Evolutionary conservation across 2,888 invertebrate species (phyloP), one percentile per base, ranked within the genome.

Genomic region (Baronia brevicornis): DNA sequence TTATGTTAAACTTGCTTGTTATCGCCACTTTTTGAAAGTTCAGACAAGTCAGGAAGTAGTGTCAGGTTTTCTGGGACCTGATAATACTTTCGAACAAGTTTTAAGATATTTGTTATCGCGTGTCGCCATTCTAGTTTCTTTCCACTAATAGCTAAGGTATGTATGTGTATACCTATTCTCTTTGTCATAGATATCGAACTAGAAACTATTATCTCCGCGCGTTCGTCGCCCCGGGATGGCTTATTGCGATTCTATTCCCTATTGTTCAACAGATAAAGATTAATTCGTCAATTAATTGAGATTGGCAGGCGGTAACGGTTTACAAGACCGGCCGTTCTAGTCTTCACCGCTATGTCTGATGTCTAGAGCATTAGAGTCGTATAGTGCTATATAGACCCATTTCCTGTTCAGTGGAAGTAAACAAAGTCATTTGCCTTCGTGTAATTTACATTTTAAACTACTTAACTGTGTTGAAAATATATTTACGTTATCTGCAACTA

Each of bases 241-340:
- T 33, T 21, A 11, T 28, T 19, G 27, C 38, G 24, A 48, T 41
- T 36, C 6, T 48, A 25, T 27, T 29, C 36, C 32, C 31, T 48
- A 45, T 41, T 34, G 38, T 37, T 34, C 25, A 29, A 36, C 28
- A 21, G 32, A 33, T 47, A 41, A 34, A 46, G 51, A 50, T 53
- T 51, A 57, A 51, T 48, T 50, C 39, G 44, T 48, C 31, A 39
- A 66, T 71, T 78, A 77, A 73, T 78, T 77, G 63, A 55, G 60
- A 58, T 58, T 59, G 62, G 65, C 65, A 60, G 60, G 45, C 52
- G 46, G 51, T 78, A 80, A 79, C 80, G 77, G 80, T 67, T 42
- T 55, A 59, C 58, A 47, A 49, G 61, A 66, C 66, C 70, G 69
- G 70, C 69, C 60, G 69, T 72, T 74, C 79, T 70, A 69, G 77